phyloP scores from a whole-genome alignment of 1,140 invertebrate genomes.

The Neocloeon triangulifer region DNA sequence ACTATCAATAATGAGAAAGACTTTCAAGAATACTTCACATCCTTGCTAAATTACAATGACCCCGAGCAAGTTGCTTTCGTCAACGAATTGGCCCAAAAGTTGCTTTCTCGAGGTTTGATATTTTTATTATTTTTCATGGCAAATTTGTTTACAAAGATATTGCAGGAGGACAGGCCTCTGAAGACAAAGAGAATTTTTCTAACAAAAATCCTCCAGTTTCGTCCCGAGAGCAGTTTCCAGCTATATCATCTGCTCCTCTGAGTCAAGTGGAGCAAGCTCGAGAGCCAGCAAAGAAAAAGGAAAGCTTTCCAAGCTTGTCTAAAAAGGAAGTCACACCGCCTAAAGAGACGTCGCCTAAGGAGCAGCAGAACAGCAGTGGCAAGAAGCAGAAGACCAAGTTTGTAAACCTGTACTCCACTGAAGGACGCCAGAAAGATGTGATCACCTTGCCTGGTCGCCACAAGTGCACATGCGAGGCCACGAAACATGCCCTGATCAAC shows the following conservation, averaged over 20 bases:
- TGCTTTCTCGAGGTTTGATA: no score
- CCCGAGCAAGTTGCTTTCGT: slow-evolving; percentile 37
- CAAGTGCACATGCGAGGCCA: slow-evolving; percentile 78
- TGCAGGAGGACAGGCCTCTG: no score
- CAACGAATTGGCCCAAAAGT: slow-evolving; percentile 28
- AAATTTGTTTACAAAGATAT: no score
- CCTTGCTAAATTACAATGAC: slow-evolving; percentile 35
- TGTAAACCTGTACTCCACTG: slow-evolving; percentile 47
- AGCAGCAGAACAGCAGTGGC: neutral
- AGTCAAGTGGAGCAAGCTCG: slow-evolving; percentile 4
- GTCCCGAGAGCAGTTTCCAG: no score
- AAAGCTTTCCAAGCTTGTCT: slow-evolving; percentile 3
- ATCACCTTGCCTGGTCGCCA: slow-evolving; percentile 52
- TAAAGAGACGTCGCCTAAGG: slow-evolving; percentile 13
- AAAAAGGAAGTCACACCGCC: neutral
- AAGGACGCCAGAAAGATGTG: slow-evolving; percentile 37
- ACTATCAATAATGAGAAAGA: slow-evolving; percentile 37
- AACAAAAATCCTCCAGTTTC: no score
- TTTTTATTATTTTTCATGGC: no score
- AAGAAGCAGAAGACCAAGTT: slow-evolving; percentile 59
- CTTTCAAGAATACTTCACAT: slow-evolving; percentile 42
- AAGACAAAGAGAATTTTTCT: no score
- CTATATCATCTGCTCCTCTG: no score
- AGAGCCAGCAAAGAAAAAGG: slow-evolving; percentile 9
- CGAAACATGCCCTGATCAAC: slow-evolving; percentile 70